A percentile compares a stretch with the other conserved stretches of the same genome.
These are phyloP conservation scores for Lagodon rhomboides DNA, from an alignment of 2,797 vertebrate genomes.

Conservation along the genomic window DNA sequence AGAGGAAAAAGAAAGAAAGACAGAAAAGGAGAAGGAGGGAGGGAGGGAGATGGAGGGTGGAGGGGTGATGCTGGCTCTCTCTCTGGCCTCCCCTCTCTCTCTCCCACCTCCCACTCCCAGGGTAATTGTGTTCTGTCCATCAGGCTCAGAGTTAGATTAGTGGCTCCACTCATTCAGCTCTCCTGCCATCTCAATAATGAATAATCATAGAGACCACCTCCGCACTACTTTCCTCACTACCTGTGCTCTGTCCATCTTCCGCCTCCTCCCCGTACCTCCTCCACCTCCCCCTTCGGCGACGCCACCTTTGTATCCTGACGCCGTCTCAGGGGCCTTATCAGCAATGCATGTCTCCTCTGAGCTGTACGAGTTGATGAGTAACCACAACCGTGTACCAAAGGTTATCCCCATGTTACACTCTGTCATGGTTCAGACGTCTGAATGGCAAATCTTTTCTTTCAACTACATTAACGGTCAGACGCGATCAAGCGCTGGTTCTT, in stretches of 20 bases:
- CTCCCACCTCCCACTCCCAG: constrained; percentile 60
- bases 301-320: constrained; percentile 34
- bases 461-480: constrained; percentile 12
- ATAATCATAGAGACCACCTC: constrained; percentile 65
- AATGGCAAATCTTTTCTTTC: constrained; percentile 13
- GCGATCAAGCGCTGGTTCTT: constrained; percentile 1
- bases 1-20: constrained; percentile 32
- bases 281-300: neutral
- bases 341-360: constrained; percentile 14
- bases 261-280: neutral
- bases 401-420: constrained; percentile 33
- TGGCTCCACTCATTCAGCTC: constrained; percentile 67
- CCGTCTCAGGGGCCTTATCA: constrained; percentile 50
- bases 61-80: constrained; percentile 13
- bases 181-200: constrained; percentile 77
- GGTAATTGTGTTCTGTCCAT: constrained; percentile 80
- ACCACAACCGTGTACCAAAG: constrained; percentile 51
- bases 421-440: constrained; percentile 16
- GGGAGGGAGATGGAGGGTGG: too few species aligned
- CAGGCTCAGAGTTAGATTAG: constrained; percentile 80
- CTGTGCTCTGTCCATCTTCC: constrained; percentile 24
- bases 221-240: constrained; percentile 24
- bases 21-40: neutral
- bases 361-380: constrained; percentile 59
- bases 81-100: constrained; percentile 24